A percentile compares a stretch with the other conserved stretches of the same genome.
Conservation (phyloP, 2,888 invertebrate species). For the Phalera bucephala region DNA sequence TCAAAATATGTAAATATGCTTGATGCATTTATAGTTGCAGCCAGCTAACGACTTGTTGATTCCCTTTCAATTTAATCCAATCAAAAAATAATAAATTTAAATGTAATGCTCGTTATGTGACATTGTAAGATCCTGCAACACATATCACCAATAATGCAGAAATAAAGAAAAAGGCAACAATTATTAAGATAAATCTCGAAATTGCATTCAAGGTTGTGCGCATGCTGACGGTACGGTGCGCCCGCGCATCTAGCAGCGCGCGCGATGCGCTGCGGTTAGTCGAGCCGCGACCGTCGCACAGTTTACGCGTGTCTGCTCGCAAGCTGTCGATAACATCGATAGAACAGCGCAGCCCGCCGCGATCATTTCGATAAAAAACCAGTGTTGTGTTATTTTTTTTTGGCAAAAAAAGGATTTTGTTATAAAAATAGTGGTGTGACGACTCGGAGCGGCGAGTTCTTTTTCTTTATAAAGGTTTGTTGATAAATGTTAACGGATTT, state of each 20-base stretch:
- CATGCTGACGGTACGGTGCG: constrained; percentile 45
- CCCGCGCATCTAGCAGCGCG: constrained; percentile 39
- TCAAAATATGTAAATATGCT: no score
- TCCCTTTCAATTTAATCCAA: no score
- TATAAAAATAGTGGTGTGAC: constrained; percentile 43
- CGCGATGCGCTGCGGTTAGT: constrained; percentile 43
- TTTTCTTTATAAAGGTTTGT: constrained; percentile 51
- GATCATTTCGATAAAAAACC: constrained; percentile 40
- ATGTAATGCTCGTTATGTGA: no score
- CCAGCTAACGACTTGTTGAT: no score
- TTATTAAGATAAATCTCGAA: constrained; percentile 63
- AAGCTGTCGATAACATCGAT: constrained; percentile 42
- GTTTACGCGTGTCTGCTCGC: constrained; percentile 36
- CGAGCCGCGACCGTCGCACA: constrained; percentile 39
- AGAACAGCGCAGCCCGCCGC: constrained; percentile 42
- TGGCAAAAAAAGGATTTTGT: constrained; percentile 43
- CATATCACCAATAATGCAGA: background rate
- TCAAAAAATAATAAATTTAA: no score
- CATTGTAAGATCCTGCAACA: no score
- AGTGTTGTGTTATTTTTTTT: constrained; percentile 53
- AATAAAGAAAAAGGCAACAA: constrained; percentile 27
- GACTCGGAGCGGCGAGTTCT: constrained; percentile 51
- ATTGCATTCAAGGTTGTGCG: constrained; percentile 51
- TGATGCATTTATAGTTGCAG: no score
- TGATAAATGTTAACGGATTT: constrained; percentile 18